Evolutionary conservation across 2,888 invertebrate species (phyloP).

Genomic region (Drosophila ezoana): DNA sequence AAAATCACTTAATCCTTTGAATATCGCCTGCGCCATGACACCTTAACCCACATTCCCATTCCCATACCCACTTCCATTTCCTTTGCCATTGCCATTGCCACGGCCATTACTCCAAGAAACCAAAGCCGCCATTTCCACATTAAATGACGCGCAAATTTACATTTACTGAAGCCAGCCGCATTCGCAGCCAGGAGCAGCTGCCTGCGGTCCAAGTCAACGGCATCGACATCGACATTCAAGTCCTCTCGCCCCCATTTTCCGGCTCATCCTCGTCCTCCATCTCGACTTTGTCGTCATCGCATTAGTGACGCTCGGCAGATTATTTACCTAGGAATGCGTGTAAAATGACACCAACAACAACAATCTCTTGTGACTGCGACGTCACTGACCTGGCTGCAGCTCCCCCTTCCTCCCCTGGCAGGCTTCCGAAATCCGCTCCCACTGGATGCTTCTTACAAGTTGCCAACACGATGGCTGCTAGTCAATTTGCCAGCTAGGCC

Average conservation of each 20-base stretch:
- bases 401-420: not conserved
- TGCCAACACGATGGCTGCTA: constrained; percentile 28
- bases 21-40: constrained; percentile 56
- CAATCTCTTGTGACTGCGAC: constrained; percentile 17
- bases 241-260: not conserved
- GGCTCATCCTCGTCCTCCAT: constrained; percentile 3
- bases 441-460: constrained; percentile 23
- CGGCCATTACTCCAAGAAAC: constrained; percentile 17
- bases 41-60: constrained; percentile 58
- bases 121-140: constrained; percentile 53
- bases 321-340: constrained; percentile 79
- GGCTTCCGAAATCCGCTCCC: not conserved
- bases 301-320: constrained; percentile 74
- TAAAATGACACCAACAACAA: constrained; percentile 59
- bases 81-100: not conserved
- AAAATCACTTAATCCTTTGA: constrained; percentile 80
- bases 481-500: constrained; percentile 22
- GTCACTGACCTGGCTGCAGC: constrained; percentile 46
- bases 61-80: not conserved
- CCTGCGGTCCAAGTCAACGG: constrained; percentile 34
- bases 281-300: constrained; percentile 44
- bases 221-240: constrained; percentile 20
- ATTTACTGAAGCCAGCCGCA: constrained; percentile 44
- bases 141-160: constrained; percentile 78
- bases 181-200: constrained; percentile 1